Percentiles rank a stretch among this genome's conserved stretches.
phyloP scores from a whole-genome alignment of 2,888 invertebrate genomes.

The Balanococcus diminutus region DNA sequence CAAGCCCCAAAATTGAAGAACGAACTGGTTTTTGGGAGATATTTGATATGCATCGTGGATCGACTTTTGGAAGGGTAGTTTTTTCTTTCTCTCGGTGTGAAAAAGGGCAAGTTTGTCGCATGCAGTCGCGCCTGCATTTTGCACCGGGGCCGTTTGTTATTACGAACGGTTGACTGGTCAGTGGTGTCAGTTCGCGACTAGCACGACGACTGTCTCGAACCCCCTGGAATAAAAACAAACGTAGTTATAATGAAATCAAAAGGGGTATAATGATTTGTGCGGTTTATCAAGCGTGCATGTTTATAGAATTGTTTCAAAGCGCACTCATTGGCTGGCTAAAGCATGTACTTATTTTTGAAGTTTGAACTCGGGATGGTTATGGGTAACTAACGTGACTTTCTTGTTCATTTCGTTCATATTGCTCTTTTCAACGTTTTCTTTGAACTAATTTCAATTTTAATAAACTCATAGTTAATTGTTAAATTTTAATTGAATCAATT shows the following conservation, averaged over 20 bases:
- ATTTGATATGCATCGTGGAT: not conserved
- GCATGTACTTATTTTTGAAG: too few relatives aligned
- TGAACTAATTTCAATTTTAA: too few relatives aligned
- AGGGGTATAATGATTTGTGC: not conserved
- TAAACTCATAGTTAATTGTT: too few relatives aligned
- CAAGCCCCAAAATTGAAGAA: not conserved
- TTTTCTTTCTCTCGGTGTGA: not conserved
- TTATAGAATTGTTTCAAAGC: not conserved
- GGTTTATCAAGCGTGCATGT: not conserved
- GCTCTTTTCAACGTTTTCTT: too few relatives aligned
- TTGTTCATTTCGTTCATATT: too few relatives aligned
- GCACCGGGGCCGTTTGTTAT: not conserved
- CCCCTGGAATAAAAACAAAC: not conserved
- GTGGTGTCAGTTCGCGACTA: not conserved
- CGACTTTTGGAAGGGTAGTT: not conserved
- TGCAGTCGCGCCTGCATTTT: not conserved
- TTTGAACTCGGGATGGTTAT: too few relatives aligned
- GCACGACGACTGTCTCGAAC: not conserved
- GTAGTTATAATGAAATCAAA: not conserved
- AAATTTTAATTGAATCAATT: too few relatives aligned
- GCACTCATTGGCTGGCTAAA: too few relatives aligned
- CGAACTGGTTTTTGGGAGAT: not conserved
- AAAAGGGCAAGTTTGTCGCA: not conserved
- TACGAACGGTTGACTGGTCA: conserved; percentile 19
- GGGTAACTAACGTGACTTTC: too few relatives aligned